phyloP scores from a whole-genome alignment of 1,140 invertebrate genomes.

The Rhopalosiphum padi region DNA sequence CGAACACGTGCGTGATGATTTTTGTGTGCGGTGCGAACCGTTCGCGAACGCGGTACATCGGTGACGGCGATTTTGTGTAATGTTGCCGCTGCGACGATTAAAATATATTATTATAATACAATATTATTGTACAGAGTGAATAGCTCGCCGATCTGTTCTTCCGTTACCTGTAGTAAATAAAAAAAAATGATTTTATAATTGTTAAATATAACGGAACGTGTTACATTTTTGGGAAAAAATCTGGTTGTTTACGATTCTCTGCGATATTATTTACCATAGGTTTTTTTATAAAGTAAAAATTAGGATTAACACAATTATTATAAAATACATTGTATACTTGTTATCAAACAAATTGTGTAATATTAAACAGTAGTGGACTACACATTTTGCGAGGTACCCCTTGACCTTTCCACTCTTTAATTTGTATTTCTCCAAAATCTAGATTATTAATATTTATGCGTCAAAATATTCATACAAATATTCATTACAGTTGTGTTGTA shows the following conservation, averaged over 20 bases:
- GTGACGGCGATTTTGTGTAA: neutral
- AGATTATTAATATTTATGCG: neutral
- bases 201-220: neutral
- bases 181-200: neutral
- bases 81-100: neutral
- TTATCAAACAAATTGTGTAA: no score
- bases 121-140: neutral
- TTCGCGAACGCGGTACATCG: neutral
- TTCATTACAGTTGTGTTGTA: neutral
- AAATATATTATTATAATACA: neutral
- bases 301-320: neutral
- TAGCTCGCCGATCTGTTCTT: neutral
- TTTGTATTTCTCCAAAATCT: neutral
- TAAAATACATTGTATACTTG: no score
- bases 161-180: neutral
- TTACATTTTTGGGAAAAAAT: neutral
- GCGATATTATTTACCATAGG: neutral
- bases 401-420: neutral
- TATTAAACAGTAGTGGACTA: no score
- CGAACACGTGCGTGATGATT: neutral
- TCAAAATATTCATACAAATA: neutral
- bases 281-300: neutral
- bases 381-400: no score
- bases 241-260: neutral
- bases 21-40: neutral